Conservation (phyloP, 2,113 vertebrate genomes). For the Mellivora capensis region DNA sequence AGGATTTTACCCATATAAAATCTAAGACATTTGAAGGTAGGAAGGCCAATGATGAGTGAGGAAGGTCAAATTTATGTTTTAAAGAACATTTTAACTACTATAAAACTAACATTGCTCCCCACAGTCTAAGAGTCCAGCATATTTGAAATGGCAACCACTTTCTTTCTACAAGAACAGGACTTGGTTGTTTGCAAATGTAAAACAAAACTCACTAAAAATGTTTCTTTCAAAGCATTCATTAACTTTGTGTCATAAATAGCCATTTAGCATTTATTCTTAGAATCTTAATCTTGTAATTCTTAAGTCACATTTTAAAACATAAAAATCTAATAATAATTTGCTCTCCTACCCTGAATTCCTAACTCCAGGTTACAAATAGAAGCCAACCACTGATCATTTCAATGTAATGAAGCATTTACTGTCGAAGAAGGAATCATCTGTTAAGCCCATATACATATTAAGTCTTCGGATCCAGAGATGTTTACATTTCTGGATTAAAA, state of each 20-base stretch:
- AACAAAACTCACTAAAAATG: slow-evolving; percentile 15
- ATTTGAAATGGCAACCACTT: background rate
- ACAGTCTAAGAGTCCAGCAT: background rate
- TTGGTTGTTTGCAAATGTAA: background rate
- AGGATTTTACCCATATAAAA: slow-evolving; percentile 18
- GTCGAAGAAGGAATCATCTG: accelerated
- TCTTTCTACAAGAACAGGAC: background rate
- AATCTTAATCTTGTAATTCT: slow-evolving; percentile 6
- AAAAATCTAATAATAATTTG: slow-evolving; percentile 31
- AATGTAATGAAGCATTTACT: accelerated
- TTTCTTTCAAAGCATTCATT: slow-evolving; percentile 40
- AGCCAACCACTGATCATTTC: background rate
- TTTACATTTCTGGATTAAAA: background rate
- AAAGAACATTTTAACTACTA: background rate
- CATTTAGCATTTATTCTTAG: slow-evolving; percentile 18
- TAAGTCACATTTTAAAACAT: slow-evolving; percentile 28
- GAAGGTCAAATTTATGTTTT: slow-evolving; percentile 25
- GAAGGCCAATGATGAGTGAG: background rate
- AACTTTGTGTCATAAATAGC: slow-evolving; percentile 28
- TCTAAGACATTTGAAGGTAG: slow-evolving; percentile 8
- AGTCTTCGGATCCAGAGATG: background rate
- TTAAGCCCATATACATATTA: background rate
- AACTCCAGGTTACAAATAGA: background rate
- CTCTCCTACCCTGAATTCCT: background rate
- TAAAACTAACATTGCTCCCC: background rate